Evolutionary conservation across 2,888 invertebrate genomes (phyloP).

Genomic region (Cantharis nigra): DNA sequence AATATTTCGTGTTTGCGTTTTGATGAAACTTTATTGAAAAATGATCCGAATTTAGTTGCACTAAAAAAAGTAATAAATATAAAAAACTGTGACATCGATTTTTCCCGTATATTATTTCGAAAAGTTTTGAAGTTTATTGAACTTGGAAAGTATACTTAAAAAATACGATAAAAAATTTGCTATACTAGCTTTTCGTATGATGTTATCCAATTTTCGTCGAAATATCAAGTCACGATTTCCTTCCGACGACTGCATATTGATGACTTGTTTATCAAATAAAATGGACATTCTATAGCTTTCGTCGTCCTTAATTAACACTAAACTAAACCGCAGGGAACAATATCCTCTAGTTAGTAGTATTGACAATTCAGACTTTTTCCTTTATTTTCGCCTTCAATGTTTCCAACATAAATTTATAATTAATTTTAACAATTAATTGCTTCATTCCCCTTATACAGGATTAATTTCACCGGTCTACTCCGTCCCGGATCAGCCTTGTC

Average conservation of each 20-base stretch:
- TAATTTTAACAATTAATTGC: background rate
- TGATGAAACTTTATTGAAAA: background rate
- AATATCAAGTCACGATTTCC: constrained; percentile 15
- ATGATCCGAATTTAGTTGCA: background rate
- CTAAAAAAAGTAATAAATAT: background rate
- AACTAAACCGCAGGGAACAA: constrained; percentile 16
- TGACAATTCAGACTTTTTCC: background rate
- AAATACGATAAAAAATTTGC: background rate
- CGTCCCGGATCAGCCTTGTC: background rate
- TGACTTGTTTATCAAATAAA: constrained; percentile 19
- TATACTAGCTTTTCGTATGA: background rate
- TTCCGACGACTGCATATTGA: constrained; percentile 21
- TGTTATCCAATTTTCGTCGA: constrained; percentile 1
- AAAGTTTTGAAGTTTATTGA: background rate
- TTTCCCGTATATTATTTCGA: background rate
- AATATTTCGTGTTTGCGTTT: background rate
- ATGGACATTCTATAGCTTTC: constrained; percentile 9
- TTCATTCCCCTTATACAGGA: background rate
- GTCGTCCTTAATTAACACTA: constrained; percentile 10
- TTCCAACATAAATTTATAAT: background rate
- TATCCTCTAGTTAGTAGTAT: constrained; percentile 9
- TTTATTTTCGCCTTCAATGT: background rate
- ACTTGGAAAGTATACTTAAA: background rate
- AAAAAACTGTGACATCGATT: background rate
- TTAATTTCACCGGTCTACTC: background rate